Evolutionary conservation across 2,113 vertebrate species (phyloP), one percentile per base, ranked within the genome.

Genomic region (Colius striatus): DNA sequence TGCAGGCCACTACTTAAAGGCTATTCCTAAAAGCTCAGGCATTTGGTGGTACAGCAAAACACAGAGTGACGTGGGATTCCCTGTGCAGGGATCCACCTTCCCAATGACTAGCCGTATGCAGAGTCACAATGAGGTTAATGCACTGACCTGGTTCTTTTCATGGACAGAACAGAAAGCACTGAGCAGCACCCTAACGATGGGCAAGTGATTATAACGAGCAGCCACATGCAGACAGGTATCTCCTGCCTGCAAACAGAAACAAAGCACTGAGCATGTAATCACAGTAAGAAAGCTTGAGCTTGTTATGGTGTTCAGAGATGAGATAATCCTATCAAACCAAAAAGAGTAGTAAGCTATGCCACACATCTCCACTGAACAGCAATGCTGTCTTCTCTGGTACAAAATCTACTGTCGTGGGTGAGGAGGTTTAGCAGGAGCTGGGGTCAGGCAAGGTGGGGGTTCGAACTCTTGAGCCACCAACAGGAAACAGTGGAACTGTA

Each of bases 141-240:
- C 96, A 98, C 99, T 98, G 96, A 99, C 99, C 98, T 99, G 98
- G 97, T 99, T 99, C 97, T 98, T 99, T 96, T 99, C 98, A 90
- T 98, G 98, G 94, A 99, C 98, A 47, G 99, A 99, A 98, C 99
- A 99, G 97, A 99, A 99, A 95, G 98, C 98, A 92, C 98, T 98
- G 94, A 99, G 99, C 83, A 99, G 98, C 93, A 99, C 98, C 92
- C 98, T 98, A 96, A 99, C 97, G 98, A 99, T 98, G 72, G 98
- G 95, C 94, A 99, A 97, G 87, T 99, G 99, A 98, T 99, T 99
- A 97, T 99, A 99, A 89, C 99, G 99, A 13, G 98, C 98, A 5
- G 99, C 98, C 80, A 99, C 98, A 95, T 99, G 99, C 97, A 99
- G 98, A 98, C 99, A 99, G 53, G 99, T 98, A 91, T 99, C 99